Evolutionary conservation across 2,797 vertebrate species (phyloP).

Genomic region (Simalia tracyae): DNA sequence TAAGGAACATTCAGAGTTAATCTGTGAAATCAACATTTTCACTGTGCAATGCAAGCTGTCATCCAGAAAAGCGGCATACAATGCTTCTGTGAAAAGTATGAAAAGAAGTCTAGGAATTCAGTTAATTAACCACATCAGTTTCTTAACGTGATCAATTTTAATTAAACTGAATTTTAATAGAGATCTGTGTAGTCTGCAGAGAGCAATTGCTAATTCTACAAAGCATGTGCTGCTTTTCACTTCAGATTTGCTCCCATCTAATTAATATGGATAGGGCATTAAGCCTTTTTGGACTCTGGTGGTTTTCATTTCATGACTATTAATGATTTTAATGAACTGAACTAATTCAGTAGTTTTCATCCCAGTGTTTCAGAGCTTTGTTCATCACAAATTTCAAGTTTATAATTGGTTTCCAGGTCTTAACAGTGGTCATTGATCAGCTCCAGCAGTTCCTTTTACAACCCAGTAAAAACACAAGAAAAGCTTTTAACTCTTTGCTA

Average conservation of each 20-base stretch:
- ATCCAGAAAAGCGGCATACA: slow-evolving; percentile 81
- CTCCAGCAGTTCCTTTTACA: slow-evolving; percentile 80
- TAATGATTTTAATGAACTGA: slow-evolving; percentile 99
- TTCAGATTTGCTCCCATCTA: slow-evolving; percentile 94
- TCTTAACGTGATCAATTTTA: slow-evolving; percentile 99
- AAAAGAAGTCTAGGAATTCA: slow-evolving; percentile 89
- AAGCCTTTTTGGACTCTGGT: slow-evolving; percentile 97
- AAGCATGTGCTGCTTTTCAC: slow-evolving; percentile 89
- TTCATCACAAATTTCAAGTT: slow-evolving; percentile 84
- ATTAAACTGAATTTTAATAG: slow-evolving; percentile 99
- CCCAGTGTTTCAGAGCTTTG: slow-evolving; percentile 87
- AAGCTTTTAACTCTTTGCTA: slow-evolving; percentile 74
- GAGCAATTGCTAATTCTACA: slow-evolving; percentile 86
- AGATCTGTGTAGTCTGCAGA: slow-evolving; percentile 86
- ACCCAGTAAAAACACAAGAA: slow-evolving; percentile 68
- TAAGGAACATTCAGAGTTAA: slow-evolving; percentile 68
- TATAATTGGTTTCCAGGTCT: slow-evolving; percentile 85
- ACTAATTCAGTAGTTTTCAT: slow-evolving; percentile 98
- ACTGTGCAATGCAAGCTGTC: slow-evolving; percentile 69
- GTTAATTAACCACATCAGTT: slow-evolving; percentile 99
- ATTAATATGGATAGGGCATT: slow-evolving; percentile 99
- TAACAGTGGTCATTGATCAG: slow-evolving; percentile 83
- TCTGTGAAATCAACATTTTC: slow-evolving; percentile 71
- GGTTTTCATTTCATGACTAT: slow-evolving; percentile 99
- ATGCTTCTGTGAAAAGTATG: slow-evolving; percentile 83